Base-by-base conservation (phyloP, 2,888 invertebrate species). In the Plagodis pulveraria region DNA sequence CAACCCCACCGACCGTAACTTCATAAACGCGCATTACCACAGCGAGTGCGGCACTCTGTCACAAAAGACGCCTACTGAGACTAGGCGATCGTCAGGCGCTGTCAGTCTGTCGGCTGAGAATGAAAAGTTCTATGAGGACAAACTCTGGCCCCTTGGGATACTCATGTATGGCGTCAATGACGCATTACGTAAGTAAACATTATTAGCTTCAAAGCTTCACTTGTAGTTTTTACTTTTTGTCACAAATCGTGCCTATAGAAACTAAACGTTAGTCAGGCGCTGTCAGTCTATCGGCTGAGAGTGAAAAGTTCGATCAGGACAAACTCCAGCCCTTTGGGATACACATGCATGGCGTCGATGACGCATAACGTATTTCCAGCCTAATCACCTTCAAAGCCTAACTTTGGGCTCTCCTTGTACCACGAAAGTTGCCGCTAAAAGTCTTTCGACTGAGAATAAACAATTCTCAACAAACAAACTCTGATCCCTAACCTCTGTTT, bases 71-170 rank as follows among this genome's bases (percentile, higher is more conserved):
- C 45, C 65, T 69, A 4, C 62, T 5, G 63, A 58, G 4, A 50
- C 47, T 1, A 55, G 69, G 0, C 54, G 66, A 5, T 54, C 49
- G 2, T 55, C 50, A 0, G 67, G 64, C 0, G 55, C 55, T 0
- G 35, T 67, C 5, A 53, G 67, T 5, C 46, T 84, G 6, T 71
- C 70, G 0, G 47, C 38, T 0, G 73, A 67, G 0, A 86, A 83
- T 42, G n/a, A 70, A 0, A 7, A 52, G 0, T 88, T 71, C 49
- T 90, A 89, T 42, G 55, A 48, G 0, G 56, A 78, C 0, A 83
- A 80, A 5, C 4, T 83, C 0, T 91, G 91, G 91, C 90, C 89
- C 0, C 60, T 86, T 0, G 90, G 83, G 0, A 74, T 91, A 0
- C 74, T 90, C 0, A 76, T 88, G 74, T 91, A 83, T 35, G 78